Conservation (phyloP, 2,888 invertebrate species). For the Nematopogon swammerdamellus region DNA sequence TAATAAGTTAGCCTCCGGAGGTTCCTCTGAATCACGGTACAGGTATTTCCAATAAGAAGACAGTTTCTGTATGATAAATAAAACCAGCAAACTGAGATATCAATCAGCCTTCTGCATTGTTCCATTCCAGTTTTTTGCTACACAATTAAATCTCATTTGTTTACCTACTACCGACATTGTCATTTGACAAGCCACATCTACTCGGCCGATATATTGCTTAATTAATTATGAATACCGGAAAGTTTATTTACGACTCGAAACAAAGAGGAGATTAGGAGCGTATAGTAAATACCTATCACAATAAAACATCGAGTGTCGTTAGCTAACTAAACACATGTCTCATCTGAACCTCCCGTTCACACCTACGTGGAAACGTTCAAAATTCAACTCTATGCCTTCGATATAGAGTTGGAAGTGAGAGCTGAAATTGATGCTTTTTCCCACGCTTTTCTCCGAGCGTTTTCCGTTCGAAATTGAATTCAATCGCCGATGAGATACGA, state of each 20-base stretch:
- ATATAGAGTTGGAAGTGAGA: not conserved
- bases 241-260: not conserved
- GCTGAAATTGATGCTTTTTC: not conserved
- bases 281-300: not conserved
- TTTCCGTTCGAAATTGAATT: not conserved
- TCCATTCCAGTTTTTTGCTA: too few relatives aligned
- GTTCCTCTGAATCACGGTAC: too few relatives aligned
- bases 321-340: not conserved
- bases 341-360: not conserved
- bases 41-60: too few relatives aligned
- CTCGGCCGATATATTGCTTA: not conserved
- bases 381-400: not conserved
- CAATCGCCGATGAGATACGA: not conserved
- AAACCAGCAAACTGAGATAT: too few relatives aligned
- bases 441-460: not conserved
- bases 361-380: not conserved
- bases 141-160: too few relatives aligned
- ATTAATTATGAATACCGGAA: not conserved
- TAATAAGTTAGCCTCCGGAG: too few relatives aligned
- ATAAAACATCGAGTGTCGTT: not conserved
- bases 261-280: not conserved
- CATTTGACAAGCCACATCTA: too few relatives aligned
- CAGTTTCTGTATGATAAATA: too few relatives aligned
- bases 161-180: too few relatives aligned
- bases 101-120: too few relatives aligned